Conservation (phyloP, 2,888 invertebrate genomes). For the Tipula lateralis region DNA sequence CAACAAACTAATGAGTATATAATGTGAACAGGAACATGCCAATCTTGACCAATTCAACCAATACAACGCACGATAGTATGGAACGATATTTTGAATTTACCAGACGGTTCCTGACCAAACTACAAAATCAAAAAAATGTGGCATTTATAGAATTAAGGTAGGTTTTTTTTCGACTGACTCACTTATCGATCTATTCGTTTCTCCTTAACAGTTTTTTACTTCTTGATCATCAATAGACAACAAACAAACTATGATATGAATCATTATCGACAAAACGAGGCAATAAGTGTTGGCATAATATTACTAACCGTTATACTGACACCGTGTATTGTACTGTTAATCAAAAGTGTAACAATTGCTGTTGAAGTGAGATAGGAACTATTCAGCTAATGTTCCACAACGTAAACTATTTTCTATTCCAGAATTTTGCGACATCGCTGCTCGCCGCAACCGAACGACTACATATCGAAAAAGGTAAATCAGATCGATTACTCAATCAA, state of each 20-base stretch:
- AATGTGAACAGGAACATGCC: not conserved
- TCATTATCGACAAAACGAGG: constrained; percentile 49
- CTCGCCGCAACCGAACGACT: constrained; percentile 52
- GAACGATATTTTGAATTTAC: not conserved
- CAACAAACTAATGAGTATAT: not conserved
- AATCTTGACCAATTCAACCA: not conserved
- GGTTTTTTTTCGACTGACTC: not conserved
- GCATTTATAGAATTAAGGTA: not conserved
- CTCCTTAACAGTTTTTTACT: not conserved
- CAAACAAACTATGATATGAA: constrained; percentile 52
- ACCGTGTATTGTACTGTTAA: constrained; percentile 53
- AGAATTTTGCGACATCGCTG: constrained; percentile 53
- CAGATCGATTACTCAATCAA: constrained; percentile 54
- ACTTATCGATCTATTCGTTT: constrained; percentile 30
- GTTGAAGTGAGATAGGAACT: constrained; percentile 50
- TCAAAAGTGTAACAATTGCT: constrained; percentile 53
- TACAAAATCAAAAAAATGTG: not conserved
- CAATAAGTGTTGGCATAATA: constrained; percentile 51
- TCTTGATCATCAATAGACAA: constrained; percentile 42
- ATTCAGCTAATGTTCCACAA: not conserved
- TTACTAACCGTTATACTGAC: constrained; percentile 52
- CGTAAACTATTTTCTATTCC: constrained; percentile 33
- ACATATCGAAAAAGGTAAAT: constrained; percentile 55
- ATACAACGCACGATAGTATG: not conserved
- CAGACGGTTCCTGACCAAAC: not conserved